Conservation (phyloP, 2,113 vertebrate genomes). For the Girardinichthys multiradiatus region DNA sequence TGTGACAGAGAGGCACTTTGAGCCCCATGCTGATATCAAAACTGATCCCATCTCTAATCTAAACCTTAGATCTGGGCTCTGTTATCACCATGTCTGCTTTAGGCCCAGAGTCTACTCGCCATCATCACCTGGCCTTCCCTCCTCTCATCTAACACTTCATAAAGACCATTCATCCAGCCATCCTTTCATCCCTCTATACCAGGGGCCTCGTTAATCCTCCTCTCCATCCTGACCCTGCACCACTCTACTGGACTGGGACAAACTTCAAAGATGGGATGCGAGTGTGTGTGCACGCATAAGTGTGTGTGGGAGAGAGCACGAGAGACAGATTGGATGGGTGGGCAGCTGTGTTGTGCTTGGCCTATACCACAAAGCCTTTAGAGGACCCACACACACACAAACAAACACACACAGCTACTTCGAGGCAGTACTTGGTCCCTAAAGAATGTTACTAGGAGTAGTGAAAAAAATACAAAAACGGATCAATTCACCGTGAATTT, state of each 20-base stretch:
- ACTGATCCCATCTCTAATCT: conserved; percentile 65
- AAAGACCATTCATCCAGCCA: conserved; percentile 77
- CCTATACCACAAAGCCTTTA: conserved; percentile 71
- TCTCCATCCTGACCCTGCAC: conserved; percentile 71
- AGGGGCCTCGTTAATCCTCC: conserved; percentile 77
- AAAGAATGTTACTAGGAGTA: conserved; percentile 30
- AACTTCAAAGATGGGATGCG: conserved; percentile 69
- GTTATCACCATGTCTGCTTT: conserved; percentile 49
- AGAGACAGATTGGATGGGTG: conserved; percentile 63
- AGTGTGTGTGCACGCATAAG: conserved; percentile 7
- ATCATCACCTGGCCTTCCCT: conserved; percentile 70
- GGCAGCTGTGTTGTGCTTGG: conserved; percentile 77
- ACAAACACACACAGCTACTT: conserved; percentile 7
- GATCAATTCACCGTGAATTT: conserved; percentile 9
- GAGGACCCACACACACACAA: conserved; percentile 55
- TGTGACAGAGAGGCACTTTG: conserved; percentile 6
- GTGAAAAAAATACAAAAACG: neutral
- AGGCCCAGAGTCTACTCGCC: conserved; percentile 56
- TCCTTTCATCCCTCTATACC: conserved; percentile 75
- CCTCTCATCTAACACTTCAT: conserved; percentile 75
- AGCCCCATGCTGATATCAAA: conserved; percentile 25
- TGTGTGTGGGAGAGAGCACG: conserved; percentile 3
- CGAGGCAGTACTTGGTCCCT: conserved; percentile 42
- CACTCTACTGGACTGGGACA: conserved; percentile 74
- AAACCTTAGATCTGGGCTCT: conserved; percentile 61